phyloP scores from a whole-genome alignment of 2,113 vertebrate genomes.

The Hydropotes inermis region DNA sequence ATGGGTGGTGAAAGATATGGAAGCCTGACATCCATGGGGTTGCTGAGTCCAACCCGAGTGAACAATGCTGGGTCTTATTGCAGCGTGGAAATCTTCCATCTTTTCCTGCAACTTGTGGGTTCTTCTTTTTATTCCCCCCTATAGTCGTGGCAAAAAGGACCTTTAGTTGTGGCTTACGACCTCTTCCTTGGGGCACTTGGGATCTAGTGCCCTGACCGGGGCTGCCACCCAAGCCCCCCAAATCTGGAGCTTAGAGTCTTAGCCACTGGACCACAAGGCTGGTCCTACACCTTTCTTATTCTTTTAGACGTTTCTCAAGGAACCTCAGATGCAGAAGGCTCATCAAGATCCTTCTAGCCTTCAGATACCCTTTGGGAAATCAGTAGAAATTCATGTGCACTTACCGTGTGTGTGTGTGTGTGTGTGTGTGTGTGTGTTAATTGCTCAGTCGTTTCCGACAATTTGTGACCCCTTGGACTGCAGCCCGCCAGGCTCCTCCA shows the following conservation, averaged over 20 bases:
- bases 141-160: not conserved
- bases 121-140: accelerated
- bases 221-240: not conserved
- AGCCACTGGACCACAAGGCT: accelerated
- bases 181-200: not conserved
- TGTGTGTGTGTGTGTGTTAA: not conserved
- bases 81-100: accelerated
- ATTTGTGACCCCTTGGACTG: not conserved
- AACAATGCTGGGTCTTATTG: accelerated
- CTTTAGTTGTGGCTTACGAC: accelerated
- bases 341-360: not conserved
- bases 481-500: not conserved
- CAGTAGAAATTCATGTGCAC: not conserved
- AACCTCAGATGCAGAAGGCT: not conserved
- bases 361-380: not conserved
- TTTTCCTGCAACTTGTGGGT: not conserved
- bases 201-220: not conserved
- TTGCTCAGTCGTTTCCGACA: accelerated
- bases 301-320: not conserved
- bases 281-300: not conserved
- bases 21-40: not conserved
- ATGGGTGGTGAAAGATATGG: not conserved
- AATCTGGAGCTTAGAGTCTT: not conserved
- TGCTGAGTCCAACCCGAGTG: accelerated
- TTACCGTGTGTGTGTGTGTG: not conserved